Percentiles rank a stretch among this genome's conserved stretches.
Evolutionary conservation across 2,113 vertebrate genomes (phyloP).

Genomic region (Dipodomys stephensi): DNA sequence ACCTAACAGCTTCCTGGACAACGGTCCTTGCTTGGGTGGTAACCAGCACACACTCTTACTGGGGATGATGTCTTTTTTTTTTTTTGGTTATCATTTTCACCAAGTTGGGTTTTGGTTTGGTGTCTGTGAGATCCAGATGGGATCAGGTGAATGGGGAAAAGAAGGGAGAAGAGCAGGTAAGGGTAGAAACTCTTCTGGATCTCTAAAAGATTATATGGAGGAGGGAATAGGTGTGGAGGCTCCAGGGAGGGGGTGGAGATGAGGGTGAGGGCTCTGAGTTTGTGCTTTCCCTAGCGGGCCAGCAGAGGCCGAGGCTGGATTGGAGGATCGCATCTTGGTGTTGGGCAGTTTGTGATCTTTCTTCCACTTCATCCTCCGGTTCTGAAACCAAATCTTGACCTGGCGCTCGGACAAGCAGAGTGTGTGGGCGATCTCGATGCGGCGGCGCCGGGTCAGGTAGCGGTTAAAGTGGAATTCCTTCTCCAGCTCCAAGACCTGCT

Average conservation of each 20-base stretch:
- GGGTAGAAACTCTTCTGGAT: slow-evolving; percentile 59
- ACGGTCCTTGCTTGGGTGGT: slow-evolving; percentile 80
- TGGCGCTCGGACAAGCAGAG: slow-evolving; percentile 98
- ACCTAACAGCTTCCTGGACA: slow-evolving; percentile 80
- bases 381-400: slow-evolving; percentile 99
- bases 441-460: slow-evolving; percentile 98
- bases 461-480: slow-evolving; percentile 99
- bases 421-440: slow-evolving; percentile 98
- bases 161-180: slow-evolving; percentile 71
- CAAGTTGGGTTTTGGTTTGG: slow-evolving; percentile 74
- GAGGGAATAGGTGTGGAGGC: slow-evolving; percentile 92
- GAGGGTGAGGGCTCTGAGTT: slow-evolving; percentile 84
- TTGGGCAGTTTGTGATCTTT: slow-evolving; percentile 99
- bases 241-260: slow-evolving; percentile 88
- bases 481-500: slow-evolving; percentile 99
- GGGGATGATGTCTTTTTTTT: slow-evolving; percentile 66
- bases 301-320: slow-evolving; percentile 88
- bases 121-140: slow-evolving; percentile 79
- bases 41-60: slow-evolving; percentile 76
- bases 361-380: slow-evolving; percentile 99
- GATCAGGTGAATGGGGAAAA: not conserved
- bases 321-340: slow-evolving; percentile 98
- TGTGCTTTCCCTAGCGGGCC: slow-evolving; percentile 91
- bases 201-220: slow-evolving; percentile 88
- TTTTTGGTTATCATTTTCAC: slow-evolving; percentile 77